Evolutionary conservation across 2,888 invertebrate genomes (phyloP), one percentile per base, ranked within the genome.

Genomic region (Archaeoteleia sp.): DNA sequence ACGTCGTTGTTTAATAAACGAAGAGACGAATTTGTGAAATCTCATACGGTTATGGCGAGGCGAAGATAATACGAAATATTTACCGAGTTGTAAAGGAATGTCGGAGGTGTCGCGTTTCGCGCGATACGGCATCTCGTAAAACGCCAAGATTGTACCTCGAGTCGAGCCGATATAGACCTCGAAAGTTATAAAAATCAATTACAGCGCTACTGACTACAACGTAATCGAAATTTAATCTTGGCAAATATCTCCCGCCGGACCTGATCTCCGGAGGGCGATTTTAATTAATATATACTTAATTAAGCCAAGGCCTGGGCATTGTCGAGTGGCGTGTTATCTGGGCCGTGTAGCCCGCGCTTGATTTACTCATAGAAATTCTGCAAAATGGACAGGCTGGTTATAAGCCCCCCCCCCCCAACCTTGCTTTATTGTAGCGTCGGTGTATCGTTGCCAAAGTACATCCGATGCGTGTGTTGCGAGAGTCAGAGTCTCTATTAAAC

Each of bases 211-310:
- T 55, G 57, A 61, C 60, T 45, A 43, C 27, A 51, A 53, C 58
- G 70, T 75, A 75, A 76, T 75, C 73, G 73, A 73, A 77, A 76
- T 75, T 74, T 74, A 75, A 77, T 75, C 71, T 76, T 61, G 60
- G 70, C 71, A 70, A 72, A 72, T 73, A 72, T 67, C 68, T 69
- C 67, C 58, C 46, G 63, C 65, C 65, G 43, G 67, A 61, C 67
- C 65, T 62, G 62, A 61, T 71, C 60, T 72, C 67, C 57, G 60
- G 67, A 67, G 74, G 53, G 70, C 65, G 71, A 79, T 77, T 81
- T 81, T 81, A 79, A 81, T 82, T 81, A 82, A 81, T 78, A 78
- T 81, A 77, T 77, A 75, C 79, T 74, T 79, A 81, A 82, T 82
- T 81, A 81, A 81, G 79, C 76, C 73, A 74, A 74, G 71, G 72